Conservation (phyloP, 2,113 vertebrate genomes). For the Eublepharis macularius region DNA sequence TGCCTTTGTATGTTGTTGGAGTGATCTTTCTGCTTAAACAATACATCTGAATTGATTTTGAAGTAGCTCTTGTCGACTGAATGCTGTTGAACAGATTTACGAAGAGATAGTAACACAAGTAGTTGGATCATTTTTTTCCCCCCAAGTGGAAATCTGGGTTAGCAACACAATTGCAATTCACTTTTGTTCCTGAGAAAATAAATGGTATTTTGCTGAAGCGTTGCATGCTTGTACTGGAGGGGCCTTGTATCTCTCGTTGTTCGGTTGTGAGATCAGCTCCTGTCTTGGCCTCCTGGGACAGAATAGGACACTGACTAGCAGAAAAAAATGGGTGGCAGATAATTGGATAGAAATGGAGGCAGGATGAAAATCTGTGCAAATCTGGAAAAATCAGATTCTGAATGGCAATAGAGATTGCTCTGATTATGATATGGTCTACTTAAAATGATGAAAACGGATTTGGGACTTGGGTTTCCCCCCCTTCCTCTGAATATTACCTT, state of each 20-base stretch:
- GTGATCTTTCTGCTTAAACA: not conserved
- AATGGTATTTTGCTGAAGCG: not conserved
- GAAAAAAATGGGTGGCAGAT: not conserved
- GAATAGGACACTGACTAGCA: not conserved
- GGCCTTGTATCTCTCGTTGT: not conserved
- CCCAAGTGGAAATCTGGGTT: not conserved
- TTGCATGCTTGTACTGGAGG: rapidly evolving
- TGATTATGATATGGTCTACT: constrained; percentile 31
- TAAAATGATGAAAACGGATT: constrained; percentile 34
- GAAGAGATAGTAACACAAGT: not conserved
- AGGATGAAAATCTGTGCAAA: not conserved
- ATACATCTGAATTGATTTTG: not conserved
- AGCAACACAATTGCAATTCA: not conserved
- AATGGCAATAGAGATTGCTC: not conserved
- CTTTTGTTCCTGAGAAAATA: not conserved
- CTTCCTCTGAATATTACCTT: constrained; percentile 25
- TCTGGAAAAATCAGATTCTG: not conserved
- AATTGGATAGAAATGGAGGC: not conserved
- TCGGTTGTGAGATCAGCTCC: not conserved
- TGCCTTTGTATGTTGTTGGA: not conserved
- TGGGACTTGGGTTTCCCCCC: not conserved
- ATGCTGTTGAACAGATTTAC: not conserved
- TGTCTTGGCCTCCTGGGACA: rapidly evolving
- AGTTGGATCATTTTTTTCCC: not conserved
- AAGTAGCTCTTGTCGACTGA: not conserved